Base-by-base conservation (phyloP, 2,113 vertebrate genomes). In the Choloepus hoffmanni region DNA sequence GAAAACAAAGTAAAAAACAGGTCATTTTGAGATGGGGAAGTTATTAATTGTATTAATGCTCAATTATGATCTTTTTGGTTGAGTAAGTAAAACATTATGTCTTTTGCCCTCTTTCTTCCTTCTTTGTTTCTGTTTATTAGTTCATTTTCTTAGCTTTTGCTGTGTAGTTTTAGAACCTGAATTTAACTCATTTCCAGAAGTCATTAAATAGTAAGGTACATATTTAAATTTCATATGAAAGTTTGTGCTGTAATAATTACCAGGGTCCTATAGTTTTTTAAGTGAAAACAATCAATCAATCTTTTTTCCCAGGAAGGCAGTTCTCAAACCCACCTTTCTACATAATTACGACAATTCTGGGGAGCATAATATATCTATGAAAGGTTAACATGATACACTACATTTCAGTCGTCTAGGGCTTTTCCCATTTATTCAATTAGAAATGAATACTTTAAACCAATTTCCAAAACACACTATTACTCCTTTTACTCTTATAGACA, bases 171-270 rank as follows among this genome's bases (percentile, higher is more conserved):
- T 74, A 90, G 55, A 72, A n/a, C 12, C 18, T 77, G 9, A 89
- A 87, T 74, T 92, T 94, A 91, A 95, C 45, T 96, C 15, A 88
- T 67, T 96, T 96, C 24, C 33, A 86, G 3, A 83, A 24, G 23
- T 73, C 30, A 94, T 18, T 60, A 86, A 87, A 67, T 81, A 89
- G 14, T 68, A 81, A 28, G 24, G 36, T 43, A 74, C 40, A 73
- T 40, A 91, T 72, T 67, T 53, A 93, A 74, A 33, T 86, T 90
- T 88, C 68, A 50, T 84, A 77, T 68, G 50, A 84, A 92, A 87
- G 63, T 84, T 63, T 60, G 40, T 86, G 68, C 67, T 53, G 70
- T 19, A 60, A 78, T 33, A 33, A 78, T 78, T 33, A 53, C 48
- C 48, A 78, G 48, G 2, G 16, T 78, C 45, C 76, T 26, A 78